Base-by-base conservation (phyloP, 1,140 invertebrate species). In the Drosophila littoralis region DNA sequence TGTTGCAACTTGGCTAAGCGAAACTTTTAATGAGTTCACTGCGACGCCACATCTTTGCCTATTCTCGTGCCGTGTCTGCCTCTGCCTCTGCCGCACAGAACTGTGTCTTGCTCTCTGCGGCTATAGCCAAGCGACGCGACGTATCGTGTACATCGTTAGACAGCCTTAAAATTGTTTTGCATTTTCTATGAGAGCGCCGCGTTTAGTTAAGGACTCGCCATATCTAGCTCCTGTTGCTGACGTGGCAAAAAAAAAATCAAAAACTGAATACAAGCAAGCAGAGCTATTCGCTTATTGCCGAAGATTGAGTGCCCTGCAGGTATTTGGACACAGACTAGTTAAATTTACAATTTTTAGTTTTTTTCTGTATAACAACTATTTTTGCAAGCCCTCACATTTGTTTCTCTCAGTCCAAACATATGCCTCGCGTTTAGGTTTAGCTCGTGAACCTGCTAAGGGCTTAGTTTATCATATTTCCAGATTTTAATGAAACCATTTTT, bases 11-110 rank as follows among this genome's bases (percentile, higher is more conserved):
- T 77, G 68, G 69, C 76, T 79, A 43, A 54, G 35, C 38, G 22
- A 82, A 88, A 88, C 72, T 88, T 86, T 86, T 86, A 86, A 86
- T 86, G 83, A 86, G 83, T 86, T 88, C 83, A 77, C 78, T 88
- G 83, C 83, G 84, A 77, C 70, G 32, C 55, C 33, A 55, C 22
- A 54, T 59, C 67, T 61, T 68, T 48, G 42, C 40, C 59, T 12
- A 32, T 1, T 35, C 50, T 52, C 32, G 50, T 33, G 12, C 22
- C 12, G 17, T 22, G 46, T 48, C 46, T 48, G 22, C 10, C 46
- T 12, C 22, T 28, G 17, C 22, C 17, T 48, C 45, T 48, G 22
- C 10, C 46, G 10, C 45, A 46, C 15, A n/a, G 17, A 60, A 12
- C 28, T 6, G 17, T 6, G 28, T 9, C 40, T 32, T n/a, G 3